Evolutionary conservation across 2,888 invertebrate species (phyloP), one percentile per base, ranked within the genome.

Genomic region (Dryocosmus kuriphilus): DNA sequence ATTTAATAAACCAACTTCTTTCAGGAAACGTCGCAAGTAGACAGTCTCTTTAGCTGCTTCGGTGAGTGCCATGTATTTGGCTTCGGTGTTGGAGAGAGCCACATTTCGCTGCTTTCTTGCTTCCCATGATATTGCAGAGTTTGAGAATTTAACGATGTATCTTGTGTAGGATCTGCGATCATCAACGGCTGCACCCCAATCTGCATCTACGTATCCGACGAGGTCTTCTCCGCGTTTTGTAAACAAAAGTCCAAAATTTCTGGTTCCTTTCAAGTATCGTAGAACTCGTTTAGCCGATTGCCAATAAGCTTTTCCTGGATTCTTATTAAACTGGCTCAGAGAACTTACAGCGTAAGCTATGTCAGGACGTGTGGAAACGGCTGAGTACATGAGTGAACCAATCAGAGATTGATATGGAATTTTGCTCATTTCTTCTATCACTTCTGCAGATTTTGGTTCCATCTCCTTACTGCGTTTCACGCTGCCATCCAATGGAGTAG

Each of bases 401-500:
- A 60, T 60, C 0, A 60, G 16, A 24, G 60, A 60, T 14, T 27
- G 60, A 60, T 60, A 60, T 4, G 60, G 60, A 6, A 60, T 11
- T 60, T 16, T 27, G 3, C 16, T 9, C 27, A 60, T 60, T 60
- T 27, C 60, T 60, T 27, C 22, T 5, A 16, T n/a, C n/a, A n/a
- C 27, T 60, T 60, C 60, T 60, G 6, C 60, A 3, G 60, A 2
- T 14, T 1, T 24, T 14, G 60, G 27, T 27, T 24, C 5, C 27
- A 60, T 60, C 9, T 27, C 27, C 27, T 0, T 27, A 27, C 60
- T 60, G 4, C 27, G 27, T 16, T 60, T 60, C 22, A 11, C 27
- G 16, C 14, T 60, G 0, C 60, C 11, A 27, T 60, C 73, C 38
- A 84, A 81, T n/a, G 75, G 51, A 19, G 78, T 65, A 16, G 75